Conservation (phyloP, 2,888 invertebrate species). For the Caradrina clavipalpis region DNA sequence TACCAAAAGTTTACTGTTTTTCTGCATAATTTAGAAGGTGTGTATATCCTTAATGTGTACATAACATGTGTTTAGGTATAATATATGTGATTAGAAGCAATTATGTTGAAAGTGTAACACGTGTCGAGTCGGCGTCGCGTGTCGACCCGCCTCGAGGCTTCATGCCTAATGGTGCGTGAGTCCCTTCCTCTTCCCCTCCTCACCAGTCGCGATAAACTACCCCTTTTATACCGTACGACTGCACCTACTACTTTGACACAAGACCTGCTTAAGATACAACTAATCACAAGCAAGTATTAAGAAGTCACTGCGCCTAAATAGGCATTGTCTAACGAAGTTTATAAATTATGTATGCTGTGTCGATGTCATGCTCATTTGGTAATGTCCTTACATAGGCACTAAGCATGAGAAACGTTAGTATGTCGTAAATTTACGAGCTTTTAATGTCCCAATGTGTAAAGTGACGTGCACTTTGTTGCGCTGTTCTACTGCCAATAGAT, state of each 20-base stretch:
- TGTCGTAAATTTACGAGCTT: slow-evolving; percentile 63
- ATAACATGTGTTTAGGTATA: slow-evolving; percentile 53
- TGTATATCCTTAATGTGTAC: slow-evolving; percentile 36
- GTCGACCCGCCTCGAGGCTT: slow-evolving; percentile 79
- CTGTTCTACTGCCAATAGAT: slow-evolving; percentile 44
- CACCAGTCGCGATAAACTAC: slow-evolving; percentile 76
- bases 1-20: slow-evolving; percentile 21
- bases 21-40: slow-evolving; percentile 25
- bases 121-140: slow-evolving; percentile 82
- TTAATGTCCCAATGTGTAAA: slow-evolving; percentile 61
- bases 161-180: slow-evolving; percentile 88
- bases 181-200: slow-evolving; percentile 62
- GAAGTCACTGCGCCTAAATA: slow-evolving; percentile 49
- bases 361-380: slow-evolving; percentile 46
- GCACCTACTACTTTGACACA: slow-evolving; percentile 38
- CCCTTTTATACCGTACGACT: slow-evolving; percentile 75
- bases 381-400: slow-evolving; percentile 59
- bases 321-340: slow-evolving; percentile 49
- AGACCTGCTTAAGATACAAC: slow-evolving; percentile 42
- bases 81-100: slow-evolving; percentile 85
- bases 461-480: slow-evolving; percentile 57
- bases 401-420: slow-evolving; percentile 61
- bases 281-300: slow-evolving; percentile 44
- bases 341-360: slow-evolving; percentile 58
- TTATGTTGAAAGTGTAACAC: slow-evolving; percentile 89